Base-by-base conservation (phyloP, 64 coral and sea anemone species). In the Acropora tenuis region DNA sequence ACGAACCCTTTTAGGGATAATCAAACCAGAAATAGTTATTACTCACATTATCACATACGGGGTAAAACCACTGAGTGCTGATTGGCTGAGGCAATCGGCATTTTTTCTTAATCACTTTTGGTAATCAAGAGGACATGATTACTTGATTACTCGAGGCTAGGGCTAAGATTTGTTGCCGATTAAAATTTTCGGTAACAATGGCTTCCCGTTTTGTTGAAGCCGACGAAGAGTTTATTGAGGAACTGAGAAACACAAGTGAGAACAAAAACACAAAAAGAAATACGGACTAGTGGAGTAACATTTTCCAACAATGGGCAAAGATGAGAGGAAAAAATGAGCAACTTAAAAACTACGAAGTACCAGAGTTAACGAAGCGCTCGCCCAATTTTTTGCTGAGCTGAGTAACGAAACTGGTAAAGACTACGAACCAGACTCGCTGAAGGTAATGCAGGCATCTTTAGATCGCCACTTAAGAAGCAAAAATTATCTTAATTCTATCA, bases 121-220 rank as follows among this genome's bases (percentile, higher is more conserved):
- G 30, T 30, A 30, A 30, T 30, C 30, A 30, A 30, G 30, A 30
- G 30, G 30, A 30, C 30, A 30, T 30, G 30, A 30, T 30, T 30
- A 30, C 30, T 30, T 74, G 71, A 74, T 74, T 74, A 74, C 71
- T 74, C 41, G 71, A 74, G 18, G 17, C 17, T 6, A 2, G 41
- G 8, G 74, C 40, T 41, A 6, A 76, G 74, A 41, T 41, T 43
- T 76, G 41, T 47, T 43, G 74, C 40, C 43, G 3, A 76, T 76
- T 5, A 42, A 43, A 42, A 6, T 76, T 76, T 74, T 74, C 18
- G 7, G 74, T 41, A 76, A 76, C 30, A 76, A 76, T 76, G 74
- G 74, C 74, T 76, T 76, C 74, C 74, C 74, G 40, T 78, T 52
- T 78, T 48, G 44, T 78, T 47, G 47, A 78, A 78, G 76, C 43